Evolutionary conservation across 2,797 vertebrate species (phyloP).

Genomic region (Cephalopachus bancanus): DNA sequence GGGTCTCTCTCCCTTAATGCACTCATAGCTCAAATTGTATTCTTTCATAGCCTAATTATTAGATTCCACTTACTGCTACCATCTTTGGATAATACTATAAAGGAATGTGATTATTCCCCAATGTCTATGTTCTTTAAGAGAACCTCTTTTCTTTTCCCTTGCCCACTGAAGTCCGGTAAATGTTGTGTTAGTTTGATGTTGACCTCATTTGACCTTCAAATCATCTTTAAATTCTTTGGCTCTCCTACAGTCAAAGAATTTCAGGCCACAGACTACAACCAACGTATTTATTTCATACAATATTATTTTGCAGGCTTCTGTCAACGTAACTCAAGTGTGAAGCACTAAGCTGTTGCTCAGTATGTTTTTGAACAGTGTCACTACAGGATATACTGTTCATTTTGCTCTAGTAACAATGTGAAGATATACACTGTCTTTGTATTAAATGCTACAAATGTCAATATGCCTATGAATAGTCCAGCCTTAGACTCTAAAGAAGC

Average conservation of each 20-base stretch:
- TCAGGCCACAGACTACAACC: neutral
- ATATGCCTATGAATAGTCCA: neutral
- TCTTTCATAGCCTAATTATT: neutral
- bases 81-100: neutral
- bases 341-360: neutral
- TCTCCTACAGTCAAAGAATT: constrained; percentile 56
- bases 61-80: neutral
- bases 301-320: constrained; percentile 57
- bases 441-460: neutral
- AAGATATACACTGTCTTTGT: neutral
- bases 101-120: neutral
- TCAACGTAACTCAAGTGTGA: constrained; percentile 52
- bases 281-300: constrained; percentile 1
- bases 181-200: constrained; percentile 16
- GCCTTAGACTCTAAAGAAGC: neutral
- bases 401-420: neutral
- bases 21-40: neutral
- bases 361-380: constrained; percentile 17
- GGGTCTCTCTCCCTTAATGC: neutral
- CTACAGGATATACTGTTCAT: neutral
- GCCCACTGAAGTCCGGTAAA: neutral
- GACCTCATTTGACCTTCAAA: constrained; percentile 44
- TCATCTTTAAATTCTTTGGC: neutral
- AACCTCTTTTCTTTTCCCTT: neutral
- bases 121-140: neutral